Conservation (phyloP, 1,140 invertebrate genomes). For the Zaprionus tsacasi region DNA sequence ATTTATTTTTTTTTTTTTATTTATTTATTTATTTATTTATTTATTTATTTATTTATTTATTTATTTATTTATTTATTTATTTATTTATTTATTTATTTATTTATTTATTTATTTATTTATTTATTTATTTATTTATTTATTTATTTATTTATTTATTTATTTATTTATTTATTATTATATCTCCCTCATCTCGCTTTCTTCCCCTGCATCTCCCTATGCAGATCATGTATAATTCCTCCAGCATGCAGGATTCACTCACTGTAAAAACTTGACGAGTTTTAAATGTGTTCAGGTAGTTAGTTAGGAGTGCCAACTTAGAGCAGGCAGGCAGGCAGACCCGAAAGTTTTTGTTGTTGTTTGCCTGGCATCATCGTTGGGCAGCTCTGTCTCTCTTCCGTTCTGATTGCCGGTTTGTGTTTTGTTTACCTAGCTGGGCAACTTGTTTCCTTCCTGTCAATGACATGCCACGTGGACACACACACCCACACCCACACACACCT, state of each 20-base stretch:
- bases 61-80: no score
- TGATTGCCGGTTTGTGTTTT: slow-evolving; percentile 36
- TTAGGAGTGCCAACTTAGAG: neutral
- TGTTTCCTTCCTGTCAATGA: slow-evolving; percentile 67
- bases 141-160: no score
- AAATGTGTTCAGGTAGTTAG: neutral
- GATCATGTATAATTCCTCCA: neutral
- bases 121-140: no score
- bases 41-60: no score
- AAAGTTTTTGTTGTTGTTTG: slow-evolving; percentile 1
- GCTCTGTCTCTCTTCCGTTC: neutral
- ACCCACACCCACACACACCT: neutral
- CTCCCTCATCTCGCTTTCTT: no score
- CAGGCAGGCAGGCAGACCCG: neutral
- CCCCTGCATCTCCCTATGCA: neutral
- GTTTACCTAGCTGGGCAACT: slow-evolving; percentile 52
- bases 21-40: no score
- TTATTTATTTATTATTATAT: no score
- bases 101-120: no score
- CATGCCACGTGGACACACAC: slow-evolving; percentile 40
- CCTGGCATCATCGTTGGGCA: slow-evolving; percentile 3
- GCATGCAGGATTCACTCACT: neutral
- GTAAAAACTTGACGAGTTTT: slow-evolving; percentile 2
- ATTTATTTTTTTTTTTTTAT: no score
- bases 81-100: no score